Evolutionary conservation across 2,113 vertebrate species (phyloP).

Genomic region (Leuciscus idus): DNA sequence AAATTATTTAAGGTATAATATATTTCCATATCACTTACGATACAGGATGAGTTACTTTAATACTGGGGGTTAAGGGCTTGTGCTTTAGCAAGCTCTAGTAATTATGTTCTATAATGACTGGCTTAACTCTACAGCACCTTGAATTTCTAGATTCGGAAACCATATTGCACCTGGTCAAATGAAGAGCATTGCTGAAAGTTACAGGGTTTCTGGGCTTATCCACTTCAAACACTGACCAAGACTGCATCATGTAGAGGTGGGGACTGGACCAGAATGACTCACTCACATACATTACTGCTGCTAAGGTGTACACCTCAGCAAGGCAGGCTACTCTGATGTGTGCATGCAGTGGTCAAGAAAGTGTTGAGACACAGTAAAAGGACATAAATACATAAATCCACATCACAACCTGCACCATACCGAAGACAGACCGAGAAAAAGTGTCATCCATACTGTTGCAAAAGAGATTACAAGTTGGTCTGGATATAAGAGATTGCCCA

Average conservation of each 20-base stretch:
- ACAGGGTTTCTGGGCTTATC: not conserved
- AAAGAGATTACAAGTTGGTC: conserved; percentile 6
- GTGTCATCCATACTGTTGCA: not conserved
- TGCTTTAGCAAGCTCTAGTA: not conserved
- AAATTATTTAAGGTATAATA: not conserved
- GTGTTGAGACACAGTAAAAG: not conserved
- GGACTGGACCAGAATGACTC: conserved; percentile 40
- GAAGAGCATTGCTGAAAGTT: not conserved
- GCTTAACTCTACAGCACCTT: not conserved
- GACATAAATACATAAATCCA: not conserved
- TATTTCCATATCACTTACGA: not conserved
- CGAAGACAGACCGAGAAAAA: conserved; percentile 1
- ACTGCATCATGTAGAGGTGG: conserved; percentile 29
- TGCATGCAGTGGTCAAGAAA: conserved; percentile 11
- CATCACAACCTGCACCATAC: no score
- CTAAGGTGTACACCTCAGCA: conserved; percentile 12
- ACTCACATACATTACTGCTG: conserved; percentile 30
- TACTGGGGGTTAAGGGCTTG: not conserved
- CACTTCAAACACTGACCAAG: conserved; percentile 23
- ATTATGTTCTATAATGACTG: not conserved
- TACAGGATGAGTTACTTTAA: not conserved
- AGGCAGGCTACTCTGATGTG: not conserved
- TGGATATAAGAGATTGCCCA: conserved; percentile 5
- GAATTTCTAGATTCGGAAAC: not conserved
- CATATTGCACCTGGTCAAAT: not conserved